Base-by-base conservation (phyloP, 1,140 invertebrate genomes). In the Aphelinus atriplicis region DNA sequence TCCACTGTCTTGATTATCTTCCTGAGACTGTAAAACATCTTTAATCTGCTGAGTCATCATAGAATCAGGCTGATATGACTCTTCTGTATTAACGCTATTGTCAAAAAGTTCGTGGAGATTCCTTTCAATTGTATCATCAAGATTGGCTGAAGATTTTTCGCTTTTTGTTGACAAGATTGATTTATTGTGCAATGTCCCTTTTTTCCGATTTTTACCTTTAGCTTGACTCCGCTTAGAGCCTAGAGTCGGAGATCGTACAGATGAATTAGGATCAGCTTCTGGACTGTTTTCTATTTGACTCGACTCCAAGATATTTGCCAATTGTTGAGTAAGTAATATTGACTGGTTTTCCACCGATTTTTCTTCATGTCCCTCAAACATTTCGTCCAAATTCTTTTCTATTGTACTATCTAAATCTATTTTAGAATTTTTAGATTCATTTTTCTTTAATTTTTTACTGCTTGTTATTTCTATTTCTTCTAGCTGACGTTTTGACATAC, bases 41-140 rank as follows among this genome's bases (percentile, higher is more conserved):
- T 71, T 69, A 4, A 53, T 4, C 7, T 85, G 73, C 60, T 77
- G 71, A 6, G 84, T 84, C 7, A 82, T 85, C 56, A 83, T 53
- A 3, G 1, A 7, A 7, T 69, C 73, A 45, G 60, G 9, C 46
- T 81, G 70, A 10, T 71, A 66, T 2, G n/a, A 7, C 45, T 67
- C 45, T n/a, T 55, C n/a, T 2, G 47, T 61, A 61, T 76, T 66
- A 7, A 55, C 3, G 10, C 4, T 76, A 50, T 78, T 60, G 1
- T 78, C 78, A 65, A 86, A 84, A 66, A 85, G 80, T 48, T 78
- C 71, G 9, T 80, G 77, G 1, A 86, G 65, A 71, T 83, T 81
- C 72, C n/a, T 74, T 66, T 81, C 82, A 2, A 85, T n/a, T 0
- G 71, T 78, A 50, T 86, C 82, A 55, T 84, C 71, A 5, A 77